Conservation (phyloP, 53 echinoderm and acorn worm genomes). For the Holothuria scabra region DNA sequence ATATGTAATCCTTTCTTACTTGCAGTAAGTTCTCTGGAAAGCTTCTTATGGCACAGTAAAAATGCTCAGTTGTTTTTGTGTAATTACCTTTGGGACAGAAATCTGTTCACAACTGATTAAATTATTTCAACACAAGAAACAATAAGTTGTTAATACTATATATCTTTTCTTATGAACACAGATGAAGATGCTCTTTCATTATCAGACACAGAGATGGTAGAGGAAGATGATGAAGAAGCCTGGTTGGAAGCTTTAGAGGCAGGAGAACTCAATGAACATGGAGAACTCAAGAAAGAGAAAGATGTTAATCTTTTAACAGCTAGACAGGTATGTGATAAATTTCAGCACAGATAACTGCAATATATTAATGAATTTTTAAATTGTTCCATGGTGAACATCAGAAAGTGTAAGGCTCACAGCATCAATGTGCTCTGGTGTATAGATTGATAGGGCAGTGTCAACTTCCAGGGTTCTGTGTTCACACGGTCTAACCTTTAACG, state of each 20-base stretch:
- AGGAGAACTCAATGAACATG: conserved; percentile 88
- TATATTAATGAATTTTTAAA: too few relatives aligned
- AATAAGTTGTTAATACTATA: conserved; percentile 39
- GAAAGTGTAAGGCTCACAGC: too few relatives aligned
- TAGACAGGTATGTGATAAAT: conserved; percentile 76
- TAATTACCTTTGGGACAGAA: too few relatives aligned
- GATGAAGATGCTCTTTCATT: conserved; percentile 10
- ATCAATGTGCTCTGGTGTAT: too few relatives aligned
- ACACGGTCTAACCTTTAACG: too few relatives aligned
- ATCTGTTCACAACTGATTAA: background rate
- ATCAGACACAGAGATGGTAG: conserved; percentile 46
- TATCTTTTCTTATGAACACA: conserved; percentile 44
- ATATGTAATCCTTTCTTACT: too few relatives aligned
- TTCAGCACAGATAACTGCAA: background rate
- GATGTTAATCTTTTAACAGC: conserved; percentile 87
- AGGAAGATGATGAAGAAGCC: conserved; percentile 89
- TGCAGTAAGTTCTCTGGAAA: too few relatives aligned
- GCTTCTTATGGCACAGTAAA: too few relatives aligned
- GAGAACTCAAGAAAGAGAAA: conserved; percentile 86
- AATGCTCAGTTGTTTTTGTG: too few relatives aligned
- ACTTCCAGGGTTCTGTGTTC: too few relatives aligned
- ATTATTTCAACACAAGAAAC: conserved; percentile 39
- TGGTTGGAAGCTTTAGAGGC: conserved; percentile 96
- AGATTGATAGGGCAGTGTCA: too few relatives aligned
- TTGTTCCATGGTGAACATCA: too few relatives aligned